Conservation (phyloP, 2,888 invertebrate species). For the Kuschelorhynchus macadamiae region DNA sequence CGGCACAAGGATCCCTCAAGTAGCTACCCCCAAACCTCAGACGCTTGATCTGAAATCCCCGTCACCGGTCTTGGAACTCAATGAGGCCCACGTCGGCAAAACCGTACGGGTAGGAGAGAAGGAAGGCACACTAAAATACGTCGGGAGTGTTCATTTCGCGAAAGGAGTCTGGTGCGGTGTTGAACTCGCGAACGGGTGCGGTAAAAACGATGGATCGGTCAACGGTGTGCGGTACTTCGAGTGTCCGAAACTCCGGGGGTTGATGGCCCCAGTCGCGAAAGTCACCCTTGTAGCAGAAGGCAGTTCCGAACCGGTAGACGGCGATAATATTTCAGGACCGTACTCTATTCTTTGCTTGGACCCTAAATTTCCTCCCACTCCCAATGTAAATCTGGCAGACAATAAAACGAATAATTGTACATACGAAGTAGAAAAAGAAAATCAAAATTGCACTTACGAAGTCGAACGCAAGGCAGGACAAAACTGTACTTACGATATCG, state of each 20-base stretch:
- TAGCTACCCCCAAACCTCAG: slow-evolving; percentile 50
- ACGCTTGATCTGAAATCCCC: slow-evolving; percentile 26
- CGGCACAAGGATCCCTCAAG: slow-evolving; percentile 61
- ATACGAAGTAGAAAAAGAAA: slow-evolving; percentile 25
- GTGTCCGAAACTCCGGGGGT: slow-evolving; percentile 73
- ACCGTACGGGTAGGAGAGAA: slow-evolving; percentile 63
- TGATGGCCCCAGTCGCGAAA: slow-evolving; percentile 74
- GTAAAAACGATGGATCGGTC: slow-evolving; percentile 76
- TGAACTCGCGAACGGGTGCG: slow-evolving; percentile 71
- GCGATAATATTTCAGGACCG: slow-evolving; percentile 69
- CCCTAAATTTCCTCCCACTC: slow-evolving; percentile 5
- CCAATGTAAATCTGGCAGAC: slow-evolving; percentile 26
- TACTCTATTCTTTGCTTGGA: slow-evolving; percentile 73
- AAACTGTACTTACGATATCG: slow-evolving; percentile 17
- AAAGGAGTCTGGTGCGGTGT: slow-evolving; percentile 77
- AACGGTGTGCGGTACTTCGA: slow-evolving; percentile 76
- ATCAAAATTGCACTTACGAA: slow-evolving; percentile 17
- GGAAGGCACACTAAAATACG: slow-evolving; percentile 72
- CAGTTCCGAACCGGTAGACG: slow-evolving; percentile 67
- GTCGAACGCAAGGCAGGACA: slow-evolving; percentile 6
- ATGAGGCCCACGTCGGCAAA: slow-evolving; percentile 59
- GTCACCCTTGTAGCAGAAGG: slow-evolving; percentile 49
- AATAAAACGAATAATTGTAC: slow-evolving; percentile 24
- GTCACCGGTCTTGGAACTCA: slow-evolving; percentile 48
- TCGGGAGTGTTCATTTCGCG: slow-evolving; percentile 72